phyloP scores from a whole-genome alignment of 2,888 invertebrate species.

The Melieria omissa region DNA sequence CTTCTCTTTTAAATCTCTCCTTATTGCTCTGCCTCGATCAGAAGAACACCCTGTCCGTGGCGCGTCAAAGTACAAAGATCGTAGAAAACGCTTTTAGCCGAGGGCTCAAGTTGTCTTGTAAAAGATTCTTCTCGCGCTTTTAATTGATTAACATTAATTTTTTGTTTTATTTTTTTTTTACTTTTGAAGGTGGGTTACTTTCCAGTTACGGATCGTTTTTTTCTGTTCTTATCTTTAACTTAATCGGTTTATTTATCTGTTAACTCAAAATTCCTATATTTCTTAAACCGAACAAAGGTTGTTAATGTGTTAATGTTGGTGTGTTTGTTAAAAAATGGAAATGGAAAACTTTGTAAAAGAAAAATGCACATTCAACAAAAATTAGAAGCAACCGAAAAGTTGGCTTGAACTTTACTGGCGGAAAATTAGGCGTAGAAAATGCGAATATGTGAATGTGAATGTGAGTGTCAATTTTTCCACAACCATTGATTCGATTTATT shows the following conservation, averaged over 20 bases:
- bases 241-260: constrained; percentile 17
- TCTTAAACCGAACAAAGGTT: constrained; percentile 52
- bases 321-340: constrained; percentile 30
- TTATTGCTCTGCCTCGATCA: too few relatives aligned
- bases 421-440: constrained; percentile 36
- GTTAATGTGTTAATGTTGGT: constrained; percentile 26
- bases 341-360: constrained; percentile 4
- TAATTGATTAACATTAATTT: background rate
- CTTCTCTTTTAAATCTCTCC: too few relatives aligned
- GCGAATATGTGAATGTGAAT: background rate
- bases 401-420: constrained; percentile 27
- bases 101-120: too few relatives aligned
- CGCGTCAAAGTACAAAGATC: too few relatives aligned
- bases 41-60: too few relatives aligned
- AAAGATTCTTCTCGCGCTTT: too few relatives aligned
- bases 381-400: background rate
- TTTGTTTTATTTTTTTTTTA: constrained; percentile 9
- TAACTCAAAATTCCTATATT: constrained; percentile 5
- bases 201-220: constrained; percentile 15
- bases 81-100: too few relatives aligned
- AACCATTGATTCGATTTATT: constrained; percentile 39
- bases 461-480: constrained; percentile 44
- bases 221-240: constrained; percentile 23
- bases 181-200: constrained; percentile 25
- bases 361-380: background rate